Evolutionary conservation across 1,140 invertebrate genomes (phyloP), one percentile per base, ranked within the genome.

Genomic region (Eubasilissa regina): DNA sequence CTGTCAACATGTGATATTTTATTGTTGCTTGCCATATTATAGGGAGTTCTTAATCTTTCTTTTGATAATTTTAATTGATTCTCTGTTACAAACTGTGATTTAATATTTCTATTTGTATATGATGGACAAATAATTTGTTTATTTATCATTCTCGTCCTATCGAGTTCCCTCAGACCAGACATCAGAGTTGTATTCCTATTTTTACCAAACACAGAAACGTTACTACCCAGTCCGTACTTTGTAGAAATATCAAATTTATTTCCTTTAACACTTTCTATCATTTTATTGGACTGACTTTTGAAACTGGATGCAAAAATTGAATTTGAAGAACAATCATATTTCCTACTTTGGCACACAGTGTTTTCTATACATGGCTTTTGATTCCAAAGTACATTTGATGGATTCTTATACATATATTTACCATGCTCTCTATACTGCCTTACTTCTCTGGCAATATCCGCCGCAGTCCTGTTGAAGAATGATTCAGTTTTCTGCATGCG

Each of bases 351-450:
- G 21, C 64, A 68, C 17, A 48, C 43, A 19, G n/a, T 47, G 12
- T 45, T 45, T 19, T 68, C 64, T 17, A 68, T 17, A 6, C 43
- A 68, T 47, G 64, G 64, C 44, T 68, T 68, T 68, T 35, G 44
- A 68, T 68, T 68, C 64, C 64, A 68, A 68, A 68, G 64, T 13
- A 68, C 64, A 68, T 68, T 68, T 7, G 43, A 47, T 15, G 64
- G 64, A 17, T 68, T 68, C 44, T 68, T 68, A 35, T 47, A 68
- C 1, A 68, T n/a, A 48, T 68, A 47, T 48, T 68, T 15, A 45
- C 64, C 47, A n/a, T 64, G 60, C 25, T 43, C 60, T 13, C 4
- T 35, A 35, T 25, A 10, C 25, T 64, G 60, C 13, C 25, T 25
- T 12, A 21, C 35, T 43, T 44, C 60, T 64, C 25, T 64, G 25